phyloP scores from a whole-genome alignment of 1,140 invertebrate genomes.

The Calliopsis andreniformis region DNA sequence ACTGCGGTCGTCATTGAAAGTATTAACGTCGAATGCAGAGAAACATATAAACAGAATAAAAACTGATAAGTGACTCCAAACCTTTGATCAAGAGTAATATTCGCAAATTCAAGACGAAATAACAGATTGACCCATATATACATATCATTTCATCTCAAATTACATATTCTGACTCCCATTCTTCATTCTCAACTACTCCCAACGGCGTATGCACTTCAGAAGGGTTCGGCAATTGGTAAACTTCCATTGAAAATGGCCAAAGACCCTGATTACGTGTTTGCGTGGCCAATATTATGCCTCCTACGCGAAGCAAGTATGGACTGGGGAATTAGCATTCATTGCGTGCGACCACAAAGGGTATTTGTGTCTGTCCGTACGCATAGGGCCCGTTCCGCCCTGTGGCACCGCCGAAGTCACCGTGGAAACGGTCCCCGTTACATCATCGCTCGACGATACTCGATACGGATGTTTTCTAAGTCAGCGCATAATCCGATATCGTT shows the following conservation, averaged over 20 bases:
- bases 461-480: conserved; percentile 69
- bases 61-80: no score
- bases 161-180: no score
- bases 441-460: conserved; percentile 67
- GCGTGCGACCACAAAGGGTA: conserved; percentile 51
- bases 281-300: conserved; percentile 21
- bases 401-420: conserved; percentile 38
- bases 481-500: conserved; percentile 69
- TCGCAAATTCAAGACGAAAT: no score
- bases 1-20: no score
- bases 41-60: no score
- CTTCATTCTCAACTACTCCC: no score
- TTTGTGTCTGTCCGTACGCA: conserved; percentile 46
- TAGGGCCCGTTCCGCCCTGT: conserved; percentile 52
- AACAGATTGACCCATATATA: no score
- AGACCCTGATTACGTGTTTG: conserved; percentile 14
- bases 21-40: no score
- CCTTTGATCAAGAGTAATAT: no score
- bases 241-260: conserved; percentile 15
- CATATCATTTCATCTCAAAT: no score
- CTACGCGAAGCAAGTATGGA: conserved; percentile 17
- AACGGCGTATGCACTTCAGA: no score
- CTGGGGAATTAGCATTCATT: conserved; percentile 52
- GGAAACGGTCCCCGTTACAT: conserved; percentile 62
- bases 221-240: no score